Evolutionary conservation across 2,888 invertebrate genomes (phyloP).

Genomic region (Noctua comes): DNA sequence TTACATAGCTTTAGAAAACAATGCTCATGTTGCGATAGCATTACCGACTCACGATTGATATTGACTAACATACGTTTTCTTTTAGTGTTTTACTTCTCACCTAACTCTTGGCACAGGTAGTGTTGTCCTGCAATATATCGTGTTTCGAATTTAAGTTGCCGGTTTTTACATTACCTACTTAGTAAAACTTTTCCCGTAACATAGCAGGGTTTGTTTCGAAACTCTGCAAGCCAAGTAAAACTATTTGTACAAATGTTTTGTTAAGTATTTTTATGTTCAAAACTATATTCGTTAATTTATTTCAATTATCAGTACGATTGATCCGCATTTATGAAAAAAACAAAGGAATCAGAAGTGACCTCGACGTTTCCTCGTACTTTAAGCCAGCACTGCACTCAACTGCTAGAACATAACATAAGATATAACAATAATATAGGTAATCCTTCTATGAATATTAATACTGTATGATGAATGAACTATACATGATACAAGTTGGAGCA

Average conservation of each 20-base stretch:
- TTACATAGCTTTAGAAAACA: slow-evolving; percentile 43
- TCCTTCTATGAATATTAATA: background rate
- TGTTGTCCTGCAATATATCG: too few relatives aligned
- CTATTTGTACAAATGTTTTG: background rate
- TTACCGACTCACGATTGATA: slow-evolving; percentile 8
- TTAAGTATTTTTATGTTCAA: too few relatives aligned
- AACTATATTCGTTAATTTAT: background rate
- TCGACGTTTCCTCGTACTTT: background rate
- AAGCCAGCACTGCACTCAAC: background rate
- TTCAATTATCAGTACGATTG: background rate
- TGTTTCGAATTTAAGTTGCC: background rate
- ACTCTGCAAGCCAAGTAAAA: background rate
- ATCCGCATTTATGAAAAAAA: background rate
- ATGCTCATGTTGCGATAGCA: slow-evolving; percentile 34
- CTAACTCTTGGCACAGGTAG: slow-evolving; percentile 3
- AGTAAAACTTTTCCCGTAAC: background rate
- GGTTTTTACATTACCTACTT: too few relatives aligned
- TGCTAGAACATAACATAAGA: background rate
- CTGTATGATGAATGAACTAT: background rate
- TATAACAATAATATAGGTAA: background rate
- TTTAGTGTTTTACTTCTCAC: background rate
- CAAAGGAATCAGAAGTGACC: background rate
- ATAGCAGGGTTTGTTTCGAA: background rate
- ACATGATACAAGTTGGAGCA: slow-evolving; percentile 3
- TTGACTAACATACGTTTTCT: slow-evolving; percentile 12